phyloP scores from a whole-genome alignment of 35 echinoderm and acorn worm genomes.

The Eucidaris tribuloides region DNA sequence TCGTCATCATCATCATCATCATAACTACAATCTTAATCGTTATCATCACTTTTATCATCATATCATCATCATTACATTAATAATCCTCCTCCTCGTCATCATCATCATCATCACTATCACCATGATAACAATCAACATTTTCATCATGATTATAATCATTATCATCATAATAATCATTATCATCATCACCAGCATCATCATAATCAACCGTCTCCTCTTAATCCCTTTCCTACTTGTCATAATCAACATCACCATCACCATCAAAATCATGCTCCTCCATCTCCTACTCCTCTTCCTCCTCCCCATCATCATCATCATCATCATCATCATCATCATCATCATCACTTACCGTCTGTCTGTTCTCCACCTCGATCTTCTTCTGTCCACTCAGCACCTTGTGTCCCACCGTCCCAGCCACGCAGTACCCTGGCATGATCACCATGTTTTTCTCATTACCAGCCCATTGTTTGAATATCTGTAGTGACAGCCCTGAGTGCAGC shows the following conservation, averaged over 20 bases:
- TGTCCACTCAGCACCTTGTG: slow-evolving; percentile 73
- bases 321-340: slow-evolving; percentile 24
- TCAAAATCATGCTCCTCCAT: not conserved
- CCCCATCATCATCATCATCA: not conserved
- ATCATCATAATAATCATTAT: slow-evolving; percentile 16
- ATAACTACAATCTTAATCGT: too few relatives aligned
- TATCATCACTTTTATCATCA: too few relatives aligned
- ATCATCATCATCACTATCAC: too few relatives aligned
- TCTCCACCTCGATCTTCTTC: slow-evolving; percentile 91
- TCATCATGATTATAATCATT: not conserved
- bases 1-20: slow-evolving; percentile 12
- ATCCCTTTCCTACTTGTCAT: too few relatives aligned
- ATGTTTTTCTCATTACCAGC: slow-evolving; percentile 89
- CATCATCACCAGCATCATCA: not conserved
- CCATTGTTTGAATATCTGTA: slow-evolving; percentile 95
- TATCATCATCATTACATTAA: too few relatives aligned
- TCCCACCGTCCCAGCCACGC: slow-evolving; percentile 94
- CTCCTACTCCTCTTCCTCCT: too few relatives aligned
- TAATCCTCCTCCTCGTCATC: too few relatives aligned
- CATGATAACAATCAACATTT: not conserved
- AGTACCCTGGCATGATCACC: slow-evolving; percentile 99
- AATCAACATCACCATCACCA: not conserved
- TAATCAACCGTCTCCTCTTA: too few relatives aligned
- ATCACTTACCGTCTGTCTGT: slow-evolving; percentile 67
- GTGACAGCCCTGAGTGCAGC: slow-evolving; percentile 84